These are phyloP conservation scores for Patella vulgata DNA, from an alignment of 1,140 invertebrate species.

Conservation along the genomic window DNA sequence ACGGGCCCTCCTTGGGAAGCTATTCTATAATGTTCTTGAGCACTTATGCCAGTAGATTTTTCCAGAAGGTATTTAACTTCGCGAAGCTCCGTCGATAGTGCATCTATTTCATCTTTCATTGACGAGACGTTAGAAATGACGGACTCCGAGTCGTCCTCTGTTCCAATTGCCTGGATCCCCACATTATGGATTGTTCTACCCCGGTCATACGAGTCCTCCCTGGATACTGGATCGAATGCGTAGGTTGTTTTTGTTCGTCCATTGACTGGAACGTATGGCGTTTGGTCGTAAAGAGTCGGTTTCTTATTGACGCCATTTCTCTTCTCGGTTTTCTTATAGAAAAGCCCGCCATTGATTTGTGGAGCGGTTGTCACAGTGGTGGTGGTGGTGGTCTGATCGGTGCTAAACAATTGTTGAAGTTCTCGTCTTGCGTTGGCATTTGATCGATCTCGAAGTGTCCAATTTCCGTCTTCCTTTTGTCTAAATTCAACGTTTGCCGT, in stretches of 20 bases:
- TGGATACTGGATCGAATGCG: background rate
- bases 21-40: constrained; percentile 22
- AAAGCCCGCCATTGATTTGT: constrained; percentile 9
- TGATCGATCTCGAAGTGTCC: constrained; percentile 42
- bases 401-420: constrained; percentile 26
- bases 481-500: constrained; percentile 36
- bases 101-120: constrained; percentile 24
- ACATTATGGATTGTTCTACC: constrained; percentile 14
- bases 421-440: constrained; percentile 31
- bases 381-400: constrained; percentile 14
- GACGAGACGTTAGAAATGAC: constrained; percentile 20
- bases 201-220: background rate
- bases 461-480: constrained; percentile 42
- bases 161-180: constrained; percentile 2
- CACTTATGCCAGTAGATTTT: constrained; percentile 30
- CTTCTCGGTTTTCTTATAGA: background rate
- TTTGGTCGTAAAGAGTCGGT: background rate
- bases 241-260: background rate
- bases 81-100: constrained; percentile 33
- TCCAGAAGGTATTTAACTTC: constrained; percentile 35
- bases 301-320: background rate
- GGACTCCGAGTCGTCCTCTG: constrained; percentile 20
- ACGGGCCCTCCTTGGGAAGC: constrained; percentile 1
- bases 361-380: background rate
- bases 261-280: constrained; percentile 2